These are phyloP conservation scores for Macrosiphum euphorbiae DNA, from an alignment of 2,888 invertebrate genomes.

Conservation along the genomic window DNA sequence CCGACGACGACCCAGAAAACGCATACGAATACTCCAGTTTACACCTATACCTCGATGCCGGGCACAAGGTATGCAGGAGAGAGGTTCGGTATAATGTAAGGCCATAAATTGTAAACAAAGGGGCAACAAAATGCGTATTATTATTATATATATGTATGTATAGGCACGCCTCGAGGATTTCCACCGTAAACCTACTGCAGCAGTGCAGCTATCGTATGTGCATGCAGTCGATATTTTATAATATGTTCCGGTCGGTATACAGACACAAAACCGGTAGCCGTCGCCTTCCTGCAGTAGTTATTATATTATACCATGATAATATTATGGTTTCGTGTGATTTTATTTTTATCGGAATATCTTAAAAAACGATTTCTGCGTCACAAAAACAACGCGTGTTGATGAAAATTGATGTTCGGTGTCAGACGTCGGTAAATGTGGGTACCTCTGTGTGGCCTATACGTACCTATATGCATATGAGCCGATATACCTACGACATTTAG, in stretches of 20 bases:
- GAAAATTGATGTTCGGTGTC: too few species aligned
- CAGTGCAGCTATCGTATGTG: not conserved
- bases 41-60: not conserved
- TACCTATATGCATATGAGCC: not conserved
- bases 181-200: not conserved
- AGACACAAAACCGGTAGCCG: slow-evolving; percentile 35
- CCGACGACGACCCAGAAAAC: slow-evolving; percentile 32
- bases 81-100: not conserved
- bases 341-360: slow-evolving; percentile 10
- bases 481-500: not conserved
- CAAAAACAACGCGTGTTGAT: not conserved
- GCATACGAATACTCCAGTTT: slow-evolving; percentile 35
- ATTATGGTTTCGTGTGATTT: slow-evolving; percentile 10
- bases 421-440: too few species aligned
- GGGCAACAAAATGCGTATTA: slow-evolving; percentile 49
- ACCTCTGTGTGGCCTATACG: too few species aligned
- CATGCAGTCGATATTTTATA: slow-evolving; percentile 5
- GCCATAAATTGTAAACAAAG: slow-evolving; percentile 52
- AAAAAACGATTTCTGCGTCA: not conserved
- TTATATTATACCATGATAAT: slow-evolving; percentile 11
- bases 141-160: not conserved
- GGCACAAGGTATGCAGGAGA: not conserved
- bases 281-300: not conserved
- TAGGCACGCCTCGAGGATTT: slow-evolving; percentile 7
- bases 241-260: not conserved